These are phyloP conservation scores for Cataglyphis livida DNA, from an alignment of 2,888 invertebrate species.

Conservation along the genomic window DNA sequence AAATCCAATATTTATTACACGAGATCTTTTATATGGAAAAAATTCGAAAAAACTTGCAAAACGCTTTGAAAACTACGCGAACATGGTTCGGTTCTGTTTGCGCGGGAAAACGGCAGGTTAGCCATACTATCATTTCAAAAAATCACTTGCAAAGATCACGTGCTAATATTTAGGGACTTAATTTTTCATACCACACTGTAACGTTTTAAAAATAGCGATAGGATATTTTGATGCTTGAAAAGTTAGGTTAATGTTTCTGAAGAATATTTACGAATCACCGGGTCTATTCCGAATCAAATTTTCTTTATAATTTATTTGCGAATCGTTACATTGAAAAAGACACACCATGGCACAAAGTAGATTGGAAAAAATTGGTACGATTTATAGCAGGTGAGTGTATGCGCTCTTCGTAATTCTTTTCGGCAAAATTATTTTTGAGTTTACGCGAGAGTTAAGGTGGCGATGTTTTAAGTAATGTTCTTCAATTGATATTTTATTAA, in stretches of 20 bases:
- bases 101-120: constrained; percentile 27
- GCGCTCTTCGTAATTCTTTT: not conserved
- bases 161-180: not conserved
- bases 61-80: not conserved
- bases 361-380: constrained; percentile 82
- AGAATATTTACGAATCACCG: not conserved
- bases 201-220: constrained; percentile 16
- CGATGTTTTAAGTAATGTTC: not conserved
- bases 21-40: not conserved
- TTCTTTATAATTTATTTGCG: not conserved
- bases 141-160: not conserved
- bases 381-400: constrained; percentile 79
- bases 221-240: not conserved
- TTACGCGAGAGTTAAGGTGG: not conserved
- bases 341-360: constrained; percentile 82
- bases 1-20: not conserved
- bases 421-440: not conserved
- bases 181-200: not conserved
- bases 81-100: not conserved
- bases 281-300: too few relatives aligned
- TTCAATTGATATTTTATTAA: not conserved
- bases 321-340: not conserved
- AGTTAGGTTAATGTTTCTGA: not conserved
- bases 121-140: not conserved
- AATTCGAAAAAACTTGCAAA: not conserved